Evolutionary conservation across 2,888 invertebrate species (phyloP).

Genomic region (Mythimna vitellina): DNA sequence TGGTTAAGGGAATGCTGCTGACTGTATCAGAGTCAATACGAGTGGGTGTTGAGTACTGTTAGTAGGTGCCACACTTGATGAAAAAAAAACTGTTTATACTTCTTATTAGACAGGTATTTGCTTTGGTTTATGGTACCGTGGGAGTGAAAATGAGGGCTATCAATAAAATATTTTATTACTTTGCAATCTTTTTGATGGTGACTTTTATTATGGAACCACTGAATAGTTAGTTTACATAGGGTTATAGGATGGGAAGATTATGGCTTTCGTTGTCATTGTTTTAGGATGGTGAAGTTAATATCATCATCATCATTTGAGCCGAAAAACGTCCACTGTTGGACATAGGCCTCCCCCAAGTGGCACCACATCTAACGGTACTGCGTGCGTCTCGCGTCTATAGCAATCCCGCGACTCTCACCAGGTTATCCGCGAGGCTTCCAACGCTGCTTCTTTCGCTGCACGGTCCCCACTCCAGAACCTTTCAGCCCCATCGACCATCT

Average conservation of each 20-base stretch:
- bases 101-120: constrained; percentile 77
- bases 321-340: no score
- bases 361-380: no score
- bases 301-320: neutral
- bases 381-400: no score
- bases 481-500: no score
- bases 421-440: no score
- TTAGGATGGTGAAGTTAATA: neutral
- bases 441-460: no score
- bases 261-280: neutral
- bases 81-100: constrained; percentile 74
- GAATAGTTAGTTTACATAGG: constrained; percentile 17
- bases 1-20: constrained; percentile 48
- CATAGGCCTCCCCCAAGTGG: no score
- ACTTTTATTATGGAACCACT: constrained; percentile 36
- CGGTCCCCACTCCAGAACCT: no score
- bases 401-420: no score
- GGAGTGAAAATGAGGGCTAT: constrained; percentile 65
- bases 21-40: constrained; percentile 65
- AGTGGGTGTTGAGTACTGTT: constrained; percentile 82
- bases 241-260: neutral
- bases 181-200: constrained; percentile 47
- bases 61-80: constrained; percentile 71
- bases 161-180: constrained; percentile 52
- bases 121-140: constrained; percentile 73